These are phyloP conservation scores for Azorinus chamasolen DNA, from an alignment of 2,888 invertebrate species.

Conservation along the genomic window DNA sequence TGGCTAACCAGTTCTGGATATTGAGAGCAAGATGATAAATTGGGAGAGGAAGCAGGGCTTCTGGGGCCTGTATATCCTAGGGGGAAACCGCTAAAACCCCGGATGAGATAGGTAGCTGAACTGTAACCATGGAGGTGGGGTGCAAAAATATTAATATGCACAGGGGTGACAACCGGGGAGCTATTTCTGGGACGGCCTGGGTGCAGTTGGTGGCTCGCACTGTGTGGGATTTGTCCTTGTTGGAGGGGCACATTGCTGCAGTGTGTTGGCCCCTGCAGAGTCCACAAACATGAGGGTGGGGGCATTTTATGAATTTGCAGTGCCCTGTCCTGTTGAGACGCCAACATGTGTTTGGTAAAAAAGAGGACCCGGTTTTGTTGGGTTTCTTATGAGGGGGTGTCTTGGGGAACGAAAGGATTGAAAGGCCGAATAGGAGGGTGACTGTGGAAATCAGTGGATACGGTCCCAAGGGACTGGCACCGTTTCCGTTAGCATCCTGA, in stretches of 20 bases:
- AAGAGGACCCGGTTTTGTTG: background rate
- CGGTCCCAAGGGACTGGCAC: no score
- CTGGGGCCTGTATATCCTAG: conserved; percentile 19
- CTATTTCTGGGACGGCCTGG: background rate
- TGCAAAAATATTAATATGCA: background rate
- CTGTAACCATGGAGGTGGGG: background rate
- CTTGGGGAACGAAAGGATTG: no score
- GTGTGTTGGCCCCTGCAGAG: conserved; percentile 4
- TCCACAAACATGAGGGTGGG: conserved; percentile 10
- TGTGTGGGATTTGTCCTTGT: background rate
- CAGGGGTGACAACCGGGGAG: background rate
- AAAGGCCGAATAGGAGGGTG: no score
- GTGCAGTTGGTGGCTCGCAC: background rate
- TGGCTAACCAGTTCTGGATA: conserved; percentile 11
- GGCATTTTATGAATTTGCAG: conserved; percentile 1
- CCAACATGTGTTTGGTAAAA: no score
- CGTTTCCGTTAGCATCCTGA: no score
- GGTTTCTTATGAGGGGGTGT: no score
- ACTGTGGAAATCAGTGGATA: no score
- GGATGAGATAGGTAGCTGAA: no score
- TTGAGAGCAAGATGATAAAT: no score
- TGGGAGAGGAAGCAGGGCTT: background rate
- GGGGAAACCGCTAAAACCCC: conserved; percentile 6
- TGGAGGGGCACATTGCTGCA: background rate
- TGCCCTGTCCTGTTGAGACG: no score